A percentile compares a stretch with the other conserved stretches of the same genome.
phyloP scores from a whole-genome alignment of 2,888 invertebrate genomes.

The Chaitophorus viminalis region DNA sequence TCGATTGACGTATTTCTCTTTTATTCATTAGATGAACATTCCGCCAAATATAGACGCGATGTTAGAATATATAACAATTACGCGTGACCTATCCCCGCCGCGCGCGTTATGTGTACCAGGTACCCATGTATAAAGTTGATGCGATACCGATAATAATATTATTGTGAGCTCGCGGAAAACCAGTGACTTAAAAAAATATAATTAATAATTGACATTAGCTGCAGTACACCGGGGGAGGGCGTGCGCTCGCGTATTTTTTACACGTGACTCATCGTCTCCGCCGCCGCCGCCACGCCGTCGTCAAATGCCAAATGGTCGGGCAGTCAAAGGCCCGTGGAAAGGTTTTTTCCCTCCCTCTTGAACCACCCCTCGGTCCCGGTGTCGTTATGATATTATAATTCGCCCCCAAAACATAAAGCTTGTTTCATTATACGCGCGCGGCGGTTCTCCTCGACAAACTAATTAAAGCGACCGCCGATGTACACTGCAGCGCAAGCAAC shows the following conservation, averaged over 20 bases:
- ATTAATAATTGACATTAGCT: slow-evolving; percentile 46
- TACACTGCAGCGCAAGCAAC: not conserved
- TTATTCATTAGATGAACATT: no score
- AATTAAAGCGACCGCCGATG: slow-evolving; percentile 43
- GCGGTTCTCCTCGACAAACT: slow-evolving; percentile 48
- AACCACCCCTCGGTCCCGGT: not conserved
- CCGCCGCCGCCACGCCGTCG: not conserved
- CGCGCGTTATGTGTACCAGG: no score
- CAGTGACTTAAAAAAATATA: slow-evolving; percentile 49
- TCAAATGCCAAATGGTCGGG: slow-evolving; percentile 50
- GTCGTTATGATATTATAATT: slow-evolving; percentile 52
- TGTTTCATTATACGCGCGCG: slow-evolving; percentile 41
- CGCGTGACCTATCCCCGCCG: not conserved
- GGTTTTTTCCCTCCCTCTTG: no score
- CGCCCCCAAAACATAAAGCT: slow-evolving; percentile 17
- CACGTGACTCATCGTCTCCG: slow-evolving; percentile 48
- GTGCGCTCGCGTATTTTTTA: not conserved
- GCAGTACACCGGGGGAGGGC: not conserved
- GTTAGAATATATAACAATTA: no score
- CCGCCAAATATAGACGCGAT: no score
- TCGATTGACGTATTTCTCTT: no score
- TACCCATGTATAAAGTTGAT: no score
- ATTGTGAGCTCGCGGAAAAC: not conserved
- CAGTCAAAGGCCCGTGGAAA: slow-evolving; percentile 44
- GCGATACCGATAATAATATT: not conserved